Evolutionary conservation across 2,888 invertebrate species (phyloP), one percentile per base, ranked within the genome.

Genomic region (Plebejus anna): DNA sequence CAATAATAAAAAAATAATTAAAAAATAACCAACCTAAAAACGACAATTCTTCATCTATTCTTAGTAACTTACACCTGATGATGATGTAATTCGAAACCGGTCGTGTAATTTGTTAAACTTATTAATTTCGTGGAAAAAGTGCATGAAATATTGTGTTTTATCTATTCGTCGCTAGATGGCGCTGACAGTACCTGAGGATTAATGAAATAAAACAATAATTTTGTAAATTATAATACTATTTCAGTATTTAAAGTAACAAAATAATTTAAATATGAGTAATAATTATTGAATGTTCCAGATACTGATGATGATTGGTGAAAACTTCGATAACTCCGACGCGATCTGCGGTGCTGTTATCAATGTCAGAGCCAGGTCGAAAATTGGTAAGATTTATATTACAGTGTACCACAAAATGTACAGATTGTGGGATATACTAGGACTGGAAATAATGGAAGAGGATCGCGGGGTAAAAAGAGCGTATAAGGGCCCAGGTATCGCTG

Each of bases 261-360:
- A 47, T 11, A 47, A 47, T 47, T 47, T 47, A 47, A 47, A 47
- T 4, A 0, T 22, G 59, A 28, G 9, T 66, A 66, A 66, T 16
- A 66, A 66, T 57, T 36, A 66, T 57, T 36, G 9, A 57, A 11
- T 59, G 6, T 76, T 76, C 42, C 82, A 91, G 91, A 85, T 90
- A 5, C 82, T 91, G 9, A 79, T 90, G 9, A 94, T 99, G 90
- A 98, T 99, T 89, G 99, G 99, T 7, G 99, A 99, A 93, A 97
- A 97, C 70, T 98, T 98, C 90, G 97, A 97, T 82, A 95, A 96
- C 87, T 96, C 97, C 75, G 96, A 98, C 83, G 96, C 97, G 82
- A 95, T 99, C 78, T 98, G 98, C 88, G 99, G 99, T 73, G 98
- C 98, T 79, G 98, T 98, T 78, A 97, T 98, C 70, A 98, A 98